Percentiles rank a stretch among this genome's conserved stretches.
These are phyloP conservation scores for Petrocephalus zakoni DNA, from an alignment of 2,113 vertebrate genomes.

Conservation along the genomic window DNA sequence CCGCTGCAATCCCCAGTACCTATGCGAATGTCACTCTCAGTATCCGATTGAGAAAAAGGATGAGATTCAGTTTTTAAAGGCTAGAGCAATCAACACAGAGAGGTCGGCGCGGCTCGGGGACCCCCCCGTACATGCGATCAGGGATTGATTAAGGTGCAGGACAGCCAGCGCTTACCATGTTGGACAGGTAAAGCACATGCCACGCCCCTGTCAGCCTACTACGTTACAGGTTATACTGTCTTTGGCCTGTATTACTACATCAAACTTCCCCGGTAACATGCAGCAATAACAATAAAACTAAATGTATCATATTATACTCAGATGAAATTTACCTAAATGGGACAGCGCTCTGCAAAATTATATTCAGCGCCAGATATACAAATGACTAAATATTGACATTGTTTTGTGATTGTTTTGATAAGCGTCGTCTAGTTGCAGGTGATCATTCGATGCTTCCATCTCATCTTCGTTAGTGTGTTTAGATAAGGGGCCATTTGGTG, in stretches of 20 bases:
- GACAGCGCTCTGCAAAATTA: neutral
- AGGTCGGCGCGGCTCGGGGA: neutral
- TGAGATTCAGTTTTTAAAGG: conserved; percentile 23
- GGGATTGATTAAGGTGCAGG: conserved; percentile 35
- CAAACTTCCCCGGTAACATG: neutral
- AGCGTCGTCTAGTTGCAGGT: neutral
- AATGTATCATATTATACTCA: neutral
- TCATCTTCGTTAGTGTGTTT: neutral
- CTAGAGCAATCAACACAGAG: conserved; percentile 33
- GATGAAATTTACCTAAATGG: neutral
- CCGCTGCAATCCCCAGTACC: conserved; percentile 2
- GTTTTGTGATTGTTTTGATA: neutral
- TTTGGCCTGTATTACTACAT: neutral
- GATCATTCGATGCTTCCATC: neutral
- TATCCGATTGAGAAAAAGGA: conserved; percentile 22
- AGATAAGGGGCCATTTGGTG: neutral
- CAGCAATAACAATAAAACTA: neutral
- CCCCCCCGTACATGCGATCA: conserved; percentile 18
- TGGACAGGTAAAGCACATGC: conserved; percentile 17
- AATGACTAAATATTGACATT: neutral
- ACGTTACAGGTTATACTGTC: neutral
- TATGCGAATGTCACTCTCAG: conserved; percentile 26
- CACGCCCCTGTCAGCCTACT: conserved; percentile 8
- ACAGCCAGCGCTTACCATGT: conserved; percentile 18
- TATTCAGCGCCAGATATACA: neutral